Evolutionary conservation across 2,797 vertebrate species (phyloP).

Genomic region (Micropoecilia bifurca): DNA sequence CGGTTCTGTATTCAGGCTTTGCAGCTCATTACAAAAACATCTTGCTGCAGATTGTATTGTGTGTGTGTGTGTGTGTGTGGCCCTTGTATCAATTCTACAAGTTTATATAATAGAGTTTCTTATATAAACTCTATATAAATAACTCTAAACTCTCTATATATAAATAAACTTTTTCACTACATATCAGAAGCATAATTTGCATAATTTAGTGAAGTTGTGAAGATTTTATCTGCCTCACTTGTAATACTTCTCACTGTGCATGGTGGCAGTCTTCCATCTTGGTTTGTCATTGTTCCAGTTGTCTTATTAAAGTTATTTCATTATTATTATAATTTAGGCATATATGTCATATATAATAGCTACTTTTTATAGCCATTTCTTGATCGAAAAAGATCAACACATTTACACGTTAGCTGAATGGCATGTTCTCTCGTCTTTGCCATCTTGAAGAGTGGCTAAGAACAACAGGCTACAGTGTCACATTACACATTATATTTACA

Average conservation of each 20-base stretch:
- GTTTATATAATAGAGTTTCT: neutral
- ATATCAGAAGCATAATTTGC: neutral
- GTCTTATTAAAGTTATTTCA: neutral
- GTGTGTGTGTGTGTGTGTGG: neutral
- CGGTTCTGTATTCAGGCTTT: neutral
- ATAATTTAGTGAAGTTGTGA: neutral
- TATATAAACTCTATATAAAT: neutral
- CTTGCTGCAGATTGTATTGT: neutral
- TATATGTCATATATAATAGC: neutral
- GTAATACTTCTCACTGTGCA: neutral
- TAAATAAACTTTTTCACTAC: neutral
- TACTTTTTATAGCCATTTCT: neutral
- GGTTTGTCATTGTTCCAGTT: neutral
- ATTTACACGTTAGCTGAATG: neutral
- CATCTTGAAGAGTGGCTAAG: neutral
- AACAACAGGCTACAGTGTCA: neutral
- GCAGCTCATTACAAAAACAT: neutral
- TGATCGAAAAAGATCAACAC: neutral
- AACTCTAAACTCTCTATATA: no score
- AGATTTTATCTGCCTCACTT: neutral
- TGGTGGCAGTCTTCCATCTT: neutral
- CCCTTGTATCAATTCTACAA: neutral
- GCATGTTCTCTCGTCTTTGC: neutral
- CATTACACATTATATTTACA: no score
- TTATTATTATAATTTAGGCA: neutral